Conservation (phyloP, 2,113 vertebrate genomes). For the Spea multiplicata region DNA sequence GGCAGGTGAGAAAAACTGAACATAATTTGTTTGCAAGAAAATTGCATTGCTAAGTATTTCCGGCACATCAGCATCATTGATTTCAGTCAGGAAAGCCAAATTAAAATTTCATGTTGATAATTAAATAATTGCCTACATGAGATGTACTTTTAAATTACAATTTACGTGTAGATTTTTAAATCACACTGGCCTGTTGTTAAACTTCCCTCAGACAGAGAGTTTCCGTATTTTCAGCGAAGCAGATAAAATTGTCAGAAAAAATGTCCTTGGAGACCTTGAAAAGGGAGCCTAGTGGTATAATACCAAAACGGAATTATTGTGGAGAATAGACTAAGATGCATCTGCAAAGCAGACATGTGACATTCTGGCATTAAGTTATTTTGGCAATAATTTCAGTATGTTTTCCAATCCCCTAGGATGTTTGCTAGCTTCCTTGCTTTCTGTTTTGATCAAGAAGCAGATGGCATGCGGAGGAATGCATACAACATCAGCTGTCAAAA, state of each 20-base stretch:
- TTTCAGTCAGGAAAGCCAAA: slow-evolving; percentile 5
- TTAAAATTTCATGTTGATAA: slow-evolving; percentile 7
- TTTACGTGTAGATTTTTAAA: slow-evolving; percentile 3
- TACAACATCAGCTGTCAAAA: slow-evolving; percentile 28
- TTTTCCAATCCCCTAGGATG: slow-evolving; percentile 17
- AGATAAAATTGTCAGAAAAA: slow-evolving; percentile 3
- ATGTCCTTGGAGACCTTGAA: not conserved
- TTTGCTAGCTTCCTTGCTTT: slow-evolving; percentile 18
- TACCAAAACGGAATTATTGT: not conserved
- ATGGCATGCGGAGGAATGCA: slow-evolving; percentile 27
- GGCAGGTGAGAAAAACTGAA: not conserved
- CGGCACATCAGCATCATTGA: slow-evolving; percentile 3
- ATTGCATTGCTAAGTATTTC: not conserved
- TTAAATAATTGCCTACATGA: not conserved
- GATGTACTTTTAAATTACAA: not conserved
- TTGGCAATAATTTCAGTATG: slow-evolving; percentile 30
- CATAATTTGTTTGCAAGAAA: slow-evolving; percentile 3
- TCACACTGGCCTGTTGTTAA: not conserved
- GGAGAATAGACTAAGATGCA: not conserved
- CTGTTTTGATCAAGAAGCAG: slow-evolving; percentile 33
- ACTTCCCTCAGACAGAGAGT: not conserved
- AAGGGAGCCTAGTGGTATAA: not conserved
- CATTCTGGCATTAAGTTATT: slow-evolving; percentile 14
- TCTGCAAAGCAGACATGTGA: slow-evolving; percentile 9
- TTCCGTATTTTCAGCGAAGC: slow-evolving; percentile 11